Base-by-base conservation (phyloP, 2,888 invertebrate species). In the Drosophila demipolita region DNA sequence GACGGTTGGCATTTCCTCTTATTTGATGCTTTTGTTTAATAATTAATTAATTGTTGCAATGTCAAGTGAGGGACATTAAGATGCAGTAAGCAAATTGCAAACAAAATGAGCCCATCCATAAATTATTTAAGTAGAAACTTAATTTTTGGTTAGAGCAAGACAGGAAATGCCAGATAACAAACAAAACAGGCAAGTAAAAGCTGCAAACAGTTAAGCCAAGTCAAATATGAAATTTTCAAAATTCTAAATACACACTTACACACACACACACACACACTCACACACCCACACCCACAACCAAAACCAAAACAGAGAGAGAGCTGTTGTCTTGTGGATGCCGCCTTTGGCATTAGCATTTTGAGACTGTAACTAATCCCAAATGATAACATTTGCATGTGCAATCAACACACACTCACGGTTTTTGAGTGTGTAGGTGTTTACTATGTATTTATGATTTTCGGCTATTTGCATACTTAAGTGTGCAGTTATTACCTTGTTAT, bases 391-490 rank as follows among this genome's bases (percentile, higher is more conserved):
- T 87, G 89, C 90, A 83, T 85, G 77, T 78, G 73, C 78, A 84
- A 66, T 65, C 63, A 69, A 40, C 59, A 64, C 38, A 82, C 67
- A 35, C 54, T n/a, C 20, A 50, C 20, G 55, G 23, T 55, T 23
- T 67, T 33, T 54, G 50, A 55, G 53, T 67, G 73, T 66, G 63
- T 80, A 53, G 63, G 78, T 77, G 72, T 73, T 73, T 74, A 67
- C 69, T 57, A 71, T 77, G 83, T 80, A 82, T 76, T 74, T 73
- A 71, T 82, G 87, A 78, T 80, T 83, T 75, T 73, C 62, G 77
- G 73, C 90, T 90, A 91, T 90, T 90, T 90, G 91, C 91, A 91
- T 90, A 82, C 78, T 90, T 90, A 91, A 91, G 90, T 91, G 81
- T 89, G 79, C 86, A 87, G 90, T 85, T 89, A 89, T 89, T 89